Conservation (phyloP, 2,888 invertebrate species). For the Rhopalosiphum nymphaeae region DNA sequence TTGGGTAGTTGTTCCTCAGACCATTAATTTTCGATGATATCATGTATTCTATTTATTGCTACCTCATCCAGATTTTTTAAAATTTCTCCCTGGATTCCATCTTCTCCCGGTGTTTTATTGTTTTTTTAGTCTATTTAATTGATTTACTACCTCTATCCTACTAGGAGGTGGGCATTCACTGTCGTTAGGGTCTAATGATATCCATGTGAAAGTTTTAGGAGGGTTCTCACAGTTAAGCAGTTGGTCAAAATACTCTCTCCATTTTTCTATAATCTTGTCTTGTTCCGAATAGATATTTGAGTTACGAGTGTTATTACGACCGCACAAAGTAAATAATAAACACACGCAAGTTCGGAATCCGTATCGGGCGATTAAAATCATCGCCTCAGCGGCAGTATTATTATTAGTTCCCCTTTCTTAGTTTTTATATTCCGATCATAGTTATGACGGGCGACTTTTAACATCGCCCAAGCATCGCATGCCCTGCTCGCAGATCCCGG, state of each 20-base stretch:
- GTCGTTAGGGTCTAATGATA: neutral
- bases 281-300: too few species aligned
- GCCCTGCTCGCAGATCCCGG: too few species aligned
- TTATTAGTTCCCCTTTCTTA: too few species aligned
- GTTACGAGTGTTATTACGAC: too few species aligned
- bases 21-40: slow-evolving; percentile 14
- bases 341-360: too few species aligned
- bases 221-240: slow-evolving; percentile 30
- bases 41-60: slow-evolving; percentile 35
- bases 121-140: slow-evolving; percentile 33
- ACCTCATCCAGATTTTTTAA: slow-evolving; percentile 28
- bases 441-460: too few species aligned
- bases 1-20: slow-evolving; percentile 41
- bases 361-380: too few species aligned
- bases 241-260: neutral
- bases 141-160: slow-evolving; percentile 22
- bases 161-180: slow-evolving; percentile 31
- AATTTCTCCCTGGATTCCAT: slow-evolving; percentile 37
- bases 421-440: too few species aligned
- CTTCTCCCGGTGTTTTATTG: slow-evolving; percentile 21
- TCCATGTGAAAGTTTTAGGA: neutral
- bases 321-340: too few species aligned
- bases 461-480: too few species aligned
- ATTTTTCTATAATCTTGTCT: slow-evolving; percentile 19
- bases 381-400: too few species aligned